Conservation (phyloP, 53 echinoderm and acorn worm species). For the Henricia sp. region DNA sequence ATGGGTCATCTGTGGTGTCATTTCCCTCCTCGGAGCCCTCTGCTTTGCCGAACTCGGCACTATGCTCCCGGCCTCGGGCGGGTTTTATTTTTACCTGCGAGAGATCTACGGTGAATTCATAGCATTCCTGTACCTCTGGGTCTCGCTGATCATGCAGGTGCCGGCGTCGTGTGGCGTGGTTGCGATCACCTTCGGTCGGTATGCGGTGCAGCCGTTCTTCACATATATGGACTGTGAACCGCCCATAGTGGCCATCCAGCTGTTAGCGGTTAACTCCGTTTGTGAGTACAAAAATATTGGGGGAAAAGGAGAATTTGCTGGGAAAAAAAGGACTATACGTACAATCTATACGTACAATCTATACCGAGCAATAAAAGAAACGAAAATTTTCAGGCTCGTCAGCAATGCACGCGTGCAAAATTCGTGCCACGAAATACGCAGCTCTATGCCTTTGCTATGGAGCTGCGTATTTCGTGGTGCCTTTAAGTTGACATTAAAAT, state of each 20-base stretch:
- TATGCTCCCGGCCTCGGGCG: slow-evolving; percentile 67
- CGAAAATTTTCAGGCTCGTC: no score
- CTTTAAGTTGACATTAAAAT: no score
- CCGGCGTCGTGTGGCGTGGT: slow-evolving; percentile 64
- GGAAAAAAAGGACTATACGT: no score
- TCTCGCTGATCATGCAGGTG: slow-evolving; percentile 54
- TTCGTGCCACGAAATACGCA: no score
- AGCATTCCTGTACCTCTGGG: slow-evolving; percentile 65
- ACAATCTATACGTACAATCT: no score
- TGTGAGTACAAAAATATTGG: slow-evolving; percentile 54
- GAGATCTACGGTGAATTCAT: slow-evolving; percentile 66
- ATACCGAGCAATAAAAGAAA: no score
- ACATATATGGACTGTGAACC: slow-evolving; percentile 38
- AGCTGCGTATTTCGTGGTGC: no score
- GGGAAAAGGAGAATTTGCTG: no score
- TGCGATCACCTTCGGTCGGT: slow-evolving; percentile 70
- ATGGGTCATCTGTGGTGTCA: slow-evolving; percentile 65
- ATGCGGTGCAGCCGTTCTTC: slow-evolving; percentile 55
- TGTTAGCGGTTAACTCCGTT: slow-evolving; percentile 54
- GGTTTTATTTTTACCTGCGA: slow-evolving; percentile 64
- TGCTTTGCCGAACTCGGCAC: slow-evolving; percentile 73
- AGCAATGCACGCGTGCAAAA: no score
- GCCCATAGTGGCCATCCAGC: slow-evolving; percentile 39
- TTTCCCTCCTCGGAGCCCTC: slow-evolving; percentile 67
- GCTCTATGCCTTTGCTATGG: no score